Evolutionary conservation across 1,140 invertebrate genomes (phyloP).

Genomic region (Drosophila azteca): DNA sequence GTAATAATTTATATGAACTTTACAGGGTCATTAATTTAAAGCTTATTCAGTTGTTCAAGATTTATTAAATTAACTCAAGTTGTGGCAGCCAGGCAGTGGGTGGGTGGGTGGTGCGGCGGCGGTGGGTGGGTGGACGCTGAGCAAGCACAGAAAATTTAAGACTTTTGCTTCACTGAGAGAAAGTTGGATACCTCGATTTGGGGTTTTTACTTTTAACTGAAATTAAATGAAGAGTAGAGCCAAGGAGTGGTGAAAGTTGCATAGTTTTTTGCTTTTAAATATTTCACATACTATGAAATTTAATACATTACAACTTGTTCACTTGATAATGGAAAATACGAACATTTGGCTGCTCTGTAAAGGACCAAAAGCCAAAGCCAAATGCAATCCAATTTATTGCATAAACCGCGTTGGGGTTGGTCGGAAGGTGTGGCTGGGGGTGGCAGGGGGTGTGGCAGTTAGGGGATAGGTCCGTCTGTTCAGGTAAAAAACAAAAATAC

Average conservation of each 20-base stretch:
- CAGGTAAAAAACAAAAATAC: slow-evolving; percentile 59
- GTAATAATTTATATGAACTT: slow-evolving; percentile 83
- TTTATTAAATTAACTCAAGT: slow-evolving; percentile 84
- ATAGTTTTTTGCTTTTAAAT: not conserved
- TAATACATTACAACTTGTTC: slow-evolving; percentile 24
- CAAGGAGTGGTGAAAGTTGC: too few species aligned
- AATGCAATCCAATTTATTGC: slow-evolving; percentile 78
- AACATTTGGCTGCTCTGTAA: slow-evolving; percentile 25
- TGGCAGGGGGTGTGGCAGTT: not conserved
- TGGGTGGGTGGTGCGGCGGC: not conserved
- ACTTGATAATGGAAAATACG: slow-evolving; percentile 47
- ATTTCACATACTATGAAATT: slow-evolving; percentile 52
- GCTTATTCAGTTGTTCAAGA: slow-evolving; percentile 84
- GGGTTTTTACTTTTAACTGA: too few species aligned
- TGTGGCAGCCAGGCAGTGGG: slow-evolving; percentile 54
- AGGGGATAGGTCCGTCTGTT: slow-evolving; percentile 39
- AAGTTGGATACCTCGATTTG: too few species aligned
- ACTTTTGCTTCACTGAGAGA: too few species aligned
- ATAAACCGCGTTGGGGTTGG: slow-evolving; percentile 59
- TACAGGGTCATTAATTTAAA: slow-evolving; percentile 84
- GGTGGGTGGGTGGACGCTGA: not conserved
- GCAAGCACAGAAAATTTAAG: too few species aligned
- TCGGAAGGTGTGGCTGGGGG: slow-evolving; percentile 21
- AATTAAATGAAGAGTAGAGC: too few species aligned
- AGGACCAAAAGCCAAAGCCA: slow-evolving; percentile 41